phyloP scores from a whole-genome alignment of 2,113 vertebrate genomes.

The Columba livia region DNA sequence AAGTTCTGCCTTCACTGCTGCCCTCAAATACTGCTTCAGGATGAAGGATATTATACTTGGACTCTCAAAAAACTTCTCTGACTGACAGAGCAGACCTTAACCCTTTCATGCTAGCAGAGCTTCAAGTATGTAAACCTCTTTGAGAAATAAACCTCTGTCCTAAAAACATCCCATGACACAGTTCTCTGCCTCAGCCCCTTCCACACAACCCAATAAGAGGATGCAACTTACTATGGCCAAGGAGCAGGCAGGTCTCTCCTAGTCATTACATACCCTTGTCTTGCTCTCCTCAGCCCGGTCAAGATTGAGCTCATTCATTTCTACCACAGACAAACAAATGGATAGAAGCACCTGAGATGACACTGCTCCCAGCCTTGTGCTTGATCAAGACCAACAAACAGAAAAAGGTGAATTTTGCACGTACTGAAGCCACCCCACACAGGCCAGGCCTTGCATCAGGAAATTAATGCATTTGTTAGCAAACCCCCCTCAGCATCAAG shows the following conservation, averaged over 20 bases:
- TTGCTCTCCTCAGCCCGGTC: neutral
- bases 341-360: accelerated
- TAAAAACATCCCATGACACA: neutral
- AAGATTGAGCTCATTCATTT: accelerated
- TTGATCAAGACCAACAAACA: accelerated
- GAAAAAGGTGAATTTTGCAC: neutral
- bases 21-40: neutral
- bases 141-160: neutral
- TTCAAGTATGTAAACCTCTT: neutral
- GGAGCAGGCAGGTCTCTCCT: accelerated
- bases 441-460: neutral
- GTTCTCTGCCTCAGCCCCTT: neutral
- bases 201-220: neutral
- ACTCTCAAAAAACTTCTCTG: neutral
- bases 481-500: neutral
- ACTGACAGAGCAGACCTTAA: neutral
- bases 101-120: neutral
- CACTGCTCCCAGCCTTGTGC: neutral
- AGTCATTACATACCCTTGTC: accelerated
- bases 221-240: neutral
- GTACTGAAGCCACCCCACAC: neutral
- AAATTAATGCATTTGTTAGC: neutral
- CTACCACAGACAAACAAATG: neutral
- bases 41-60: neutral
- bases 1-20: neutral